Conservation (phyloP, 2,888 invertebrate species). For the Brachylomia viminalis region DNA sequence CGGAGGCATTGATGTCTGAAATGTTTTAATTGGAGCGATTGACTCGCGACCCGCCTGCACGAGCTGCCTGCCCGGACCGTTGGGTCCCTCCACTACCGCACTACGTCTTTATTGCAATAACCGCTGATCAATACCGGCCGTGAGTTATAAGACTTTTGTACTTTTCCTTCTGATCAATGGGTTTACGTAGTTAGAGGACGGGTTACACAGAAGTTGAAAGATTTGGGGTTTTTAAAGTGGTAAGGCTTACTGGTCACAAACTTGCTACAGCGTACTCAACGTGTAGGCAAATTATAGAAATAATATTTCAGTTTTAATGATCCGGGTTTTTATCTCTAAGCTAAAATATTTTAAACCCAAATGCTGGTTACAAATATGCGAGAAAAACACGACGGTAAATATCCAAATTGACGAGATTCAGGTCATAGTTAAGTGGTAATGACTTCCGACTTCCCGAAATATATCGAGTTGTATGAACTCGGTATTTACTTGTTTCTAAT, state of each 20-base stretch:
- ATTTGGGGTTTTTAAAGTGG: constrained; percentile 28
- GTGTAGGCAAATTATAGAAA: background rate
- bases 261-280: constrained; percentile 13
- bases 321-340: constrained; percentile 30
- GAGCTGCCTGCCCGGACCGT: constrained; percentile 42
- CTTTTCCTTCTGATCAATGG: constrained; percentile 35
- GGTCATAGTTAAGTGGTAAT: constrained; percentile 60
- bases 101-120: constrained; percentile 43
- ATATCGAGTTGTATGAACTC: constrained; percentile 52
- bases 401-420: constrained; percentile 37
- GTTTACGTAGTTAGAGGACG: constrained; percentile 11
- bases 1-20: constrained; percentile 43
- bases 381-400: constrained; percentile 49
- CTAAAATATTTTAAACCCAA: constrained; percentile 34
- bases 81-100: constrained; percentile 20
- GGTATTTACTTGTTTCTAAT: constrained; percentile 63
- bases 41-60: constrained; percentile 35
- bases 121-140: constrained; percentile 46
- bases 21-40: constrained; percentile 58
- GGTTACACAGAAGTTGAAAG: background rate
- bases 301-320: constrained; percentile 30
- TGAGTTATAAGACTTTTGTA: constrained; percentile 41
- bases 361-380: constrained; percentile 35
- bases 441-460: constrained; percentile 61
- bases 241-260: constrained; percentile 6